These are phyloP conservation scores for Hydrotaea diabolus DNA, from an alignment of 2,888 invertebrate genomes.

Conservation along the genomic window DNA sequence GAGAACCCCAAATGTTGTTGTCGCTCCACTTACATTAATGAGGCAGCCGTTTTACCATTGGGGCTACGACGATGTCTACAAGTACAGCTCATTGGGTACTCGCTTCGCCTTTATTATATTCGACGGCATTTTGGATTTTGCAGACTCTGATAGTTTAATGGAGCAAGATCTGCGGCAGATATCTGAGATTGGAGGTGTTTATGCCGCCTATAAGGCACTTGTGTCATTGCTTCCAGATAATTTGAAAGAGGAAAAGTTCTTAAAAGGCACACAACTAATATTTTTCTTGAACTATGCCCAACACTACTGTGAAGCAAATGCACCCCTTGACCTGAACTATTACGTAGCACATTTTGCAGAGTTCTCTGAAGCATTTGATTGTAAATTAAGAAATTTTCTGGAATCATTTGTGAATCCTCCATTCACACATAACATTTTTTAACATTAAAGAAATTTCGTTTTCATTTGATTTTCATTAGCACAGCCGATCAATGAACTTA, in stretches of 20 bases:
- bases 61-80: constrained; percentile 60
- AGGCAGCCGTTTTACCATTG: constrained; percentile 66
- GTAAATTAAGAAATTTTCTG: background rate
- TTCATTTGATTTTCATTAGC: too few species aligned
- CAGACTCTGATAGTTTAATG: background rate
- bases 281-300: constrained; percentile 1
- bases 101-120: constrained; percentile 69
- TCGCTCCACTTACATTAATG: constrained; percentile 66
- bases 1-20: constrained; percentile 55
- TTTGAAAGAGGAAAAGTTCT: background rate
- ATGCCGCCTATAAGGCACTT: background rate
- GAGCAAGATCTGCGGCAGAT: constrained; percentile 29
- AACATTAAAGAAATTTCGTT: too few species aligned
- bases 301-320: background rate
- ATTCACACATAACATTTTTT: too few species aligned
- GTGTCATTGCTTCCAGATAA: background rate
- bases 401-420: background rate
- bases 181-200: background rate
- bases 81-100: constrained; percentile 68
- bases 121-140: constrained; percentile 34
- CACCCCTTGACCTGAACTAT: background rate
- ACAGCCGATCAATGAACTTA: too few species aligned
- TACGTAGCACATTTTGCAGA: background rate
- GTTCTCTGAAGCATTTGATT: background rate
- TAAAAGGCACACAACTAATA: background rate